Percentiles rank a stretch among this genome's conserved stretches.
Evolutionary conservation across 2,113 vertebrate species (phyloP).

Genomic region (Grantiella picta): DNA sequence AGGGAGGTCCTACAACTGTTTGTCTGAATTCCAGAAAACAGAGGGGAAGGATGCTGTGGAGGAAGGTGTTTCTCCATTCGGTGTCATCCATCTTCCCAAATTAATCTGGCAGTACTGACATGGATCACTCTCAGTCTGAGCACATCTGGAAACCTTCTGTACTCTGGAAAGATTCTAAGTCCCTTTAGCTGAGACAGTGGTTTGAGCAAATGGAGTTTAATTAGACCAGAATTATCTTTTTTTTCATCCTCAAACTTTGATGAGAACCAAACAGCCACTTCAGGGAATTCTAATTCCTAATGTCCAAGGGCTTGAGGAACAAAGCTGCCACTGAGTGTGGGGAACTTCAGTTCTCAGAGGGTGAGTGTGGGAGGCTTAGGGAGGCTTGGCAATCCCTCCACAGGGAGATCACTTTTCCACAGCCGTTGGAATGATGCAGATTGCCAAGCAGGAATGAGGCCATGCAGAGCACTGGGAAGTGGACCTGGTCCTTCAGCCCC

Average conservation of each 20-base stretch:
- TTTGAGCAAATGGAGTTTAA: not conserved
- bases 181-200: not conserved
- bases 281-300: not conserved
- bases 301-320: not conserved
- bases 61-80: not conserved
- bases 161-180: not conserved
- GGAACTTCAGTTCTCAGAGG: not conserved
- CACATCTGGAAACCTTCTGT: not conserved
- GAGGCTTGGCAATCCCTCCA: not conserved
- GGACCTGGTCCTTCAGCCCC: not conserved
- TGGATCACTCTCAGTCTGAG: not conserved
- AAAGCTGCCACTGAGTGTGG: not conserved
- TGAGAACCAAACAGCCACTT: not conserved
- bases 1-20: not conserved
- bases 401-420: not conserved
- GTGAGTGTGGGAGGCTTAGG: not conserved
- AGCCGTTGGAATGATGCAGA: rapidly evolving
- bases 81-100: not conserved
- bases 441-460: not conserved
- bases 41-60: not conserved
- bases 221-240: not conserved
- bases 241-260: not conserved
- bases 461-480: not conserved
- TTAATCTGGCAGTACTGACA: not conserved
- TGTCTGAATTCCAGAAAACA: not conserved